A percentile compares a stretch with the other conserved stretches of the same genome.
Conservation (phyloP, 2,888 invertebrate species). For the Villa cingulata region DNA sequence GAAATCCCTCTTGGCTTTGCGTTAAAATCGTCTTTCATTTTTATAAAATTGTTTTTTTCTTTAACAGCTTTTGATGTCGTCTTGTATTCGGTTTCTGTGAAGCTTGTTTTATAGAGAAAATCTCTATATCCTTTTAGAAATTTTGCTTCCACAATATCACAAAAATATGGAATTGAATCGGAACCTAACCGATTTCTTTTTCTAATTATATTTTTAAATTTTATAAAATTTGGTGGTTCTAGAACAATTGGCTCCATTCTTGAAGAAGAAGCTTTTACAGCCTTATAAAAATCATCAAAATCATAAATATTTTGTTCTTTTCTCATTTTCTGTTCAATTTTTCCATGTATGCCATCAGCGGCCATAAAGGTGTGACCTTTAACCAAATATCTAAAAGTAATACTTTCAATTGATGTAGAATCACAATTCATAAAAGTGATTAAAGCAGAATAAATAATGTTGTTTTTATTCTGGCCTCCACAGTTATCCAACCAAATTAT, state of each 20-base stretch:
- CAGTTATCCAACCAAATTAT: constrained; percentile 1
- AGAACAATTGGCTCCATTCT: background rate
- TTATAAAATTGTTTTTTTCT: too few relatives aligned
- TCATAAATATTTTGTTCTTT: background rate
- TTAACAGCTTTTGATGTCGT: too few relatives aligned
- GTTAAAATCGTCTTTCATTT: too few relatives aligned
- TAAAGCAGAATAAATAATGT: background rate
- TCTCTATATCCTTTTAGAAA: background rate
- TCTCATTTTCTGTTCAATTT: background rate
- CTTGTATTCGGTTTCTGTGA: too few relatives aligned
- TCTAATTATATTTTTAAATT: background rate
- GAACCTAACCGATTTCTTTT: too few relatives aligned
- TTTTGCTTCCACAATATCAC: background rate
- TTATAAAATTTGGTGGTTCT: background rate
- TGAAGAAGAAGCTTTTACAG: background rate
- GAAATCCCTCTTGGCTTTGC: too few relatives aligned
- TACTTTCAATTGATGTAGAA: background rate
- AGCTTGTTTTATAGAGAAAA: too few relatives aligned
- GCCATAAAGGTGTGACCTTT: constrained; percentile 1
- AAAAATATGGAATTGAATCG: background rate
- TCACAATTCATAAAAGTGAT: background rate
- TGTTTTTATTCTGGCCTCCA: too few relatives aligned
- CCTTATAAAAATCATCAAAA: background rate
- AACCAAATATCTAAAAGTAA: background rate
- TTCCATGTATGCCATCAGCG: background rate